These are phyloP conservation scores for Petrolisthes cinctipes DNA, from an alignment of 2,888 invertebrate genomes.

Conservation along the genomic window DNA sequence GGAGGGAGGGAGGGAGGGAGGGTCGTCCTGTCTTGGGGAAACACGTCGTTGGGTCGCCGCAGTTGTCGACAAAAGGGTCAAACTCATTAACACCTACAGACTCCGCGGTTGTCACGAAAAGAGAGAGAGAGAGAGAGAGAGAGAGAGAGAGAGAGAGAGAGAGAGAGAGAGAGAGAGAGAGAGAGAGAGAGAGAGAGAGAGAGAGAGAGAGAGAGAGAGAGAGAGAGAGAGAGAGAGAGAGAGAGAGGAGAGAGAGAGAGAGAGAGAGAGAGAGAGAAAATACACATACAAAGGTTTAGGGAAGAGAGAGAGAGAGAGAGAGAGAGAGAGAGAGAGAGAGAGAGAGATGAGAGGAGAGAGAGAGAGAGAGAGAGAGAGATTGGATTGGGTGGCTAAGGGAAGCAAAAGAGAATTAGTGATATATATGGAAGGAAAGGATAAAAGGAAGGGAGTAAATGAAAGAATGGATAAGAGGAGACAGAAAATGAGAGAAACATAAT, in stretches of 20 bases:
- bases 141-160: neutral
- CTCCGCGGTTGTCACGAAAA: neutral
- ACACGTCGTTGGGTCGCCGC: neutral
- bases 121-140: constrained; percentile 6
- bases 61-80: constrained; percentile 16
- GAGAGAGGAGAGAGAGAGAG: neutral
- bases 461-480: neutral
- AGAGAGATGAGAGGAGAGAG: neutral
- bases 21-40: no score
- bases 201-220: neutral
- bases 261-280: constrained; percentile 9
- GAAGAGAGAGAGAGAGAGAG: neutral
- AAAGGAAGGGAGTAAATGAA: no score
- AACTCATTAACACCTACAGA: constrained; percentile 10
- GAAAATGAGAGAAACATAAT: neutral
- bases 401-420: neutral
- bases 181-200: no score
- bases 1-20: no score
- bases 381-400: neutral
- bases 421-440: neutral
- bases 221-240: constrained; percentile 8
- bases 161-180: no score
- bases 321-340: constrained; percentile 6
- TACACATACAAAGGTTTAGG: no score
- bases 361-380: neutral